Evolutionary conservation across 2,888 invertebrate genomes (phyloP).

Genomic region (Harpalus rufipes): DNA sequence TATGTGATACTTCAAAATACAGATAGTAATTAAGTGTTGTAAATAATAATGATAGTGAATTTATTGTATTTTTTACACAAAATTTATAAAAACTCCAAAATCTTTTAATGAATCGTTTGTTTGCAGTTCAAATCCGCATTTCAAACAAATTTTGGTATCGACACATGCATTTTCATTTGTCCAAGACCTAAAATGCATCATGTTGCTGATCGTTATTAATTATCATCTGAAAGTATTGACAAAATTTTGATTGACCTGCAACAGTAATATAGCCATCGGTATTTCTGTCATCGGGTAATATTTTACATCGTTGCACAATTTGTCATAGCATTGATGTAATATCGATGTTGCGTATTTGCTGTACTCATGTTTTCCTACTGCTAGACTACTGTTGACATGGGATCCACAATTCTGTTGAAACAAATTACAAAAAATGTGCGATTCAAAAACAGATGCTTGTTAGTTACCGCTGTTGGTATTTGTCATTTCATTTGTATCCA

Average conservation of each 20-base stretch:
- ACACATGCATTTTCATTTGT: not conserved
- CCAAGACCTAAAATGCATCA: not conserved
- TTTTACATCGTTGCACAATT: slow-evolving; percentile 49
- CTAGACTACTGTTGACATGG: slow-evolving; percentile 25
- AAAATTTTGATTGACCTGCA: slow-evolving; percentile 37
- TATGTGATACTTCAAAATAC: too few relatives aligned
- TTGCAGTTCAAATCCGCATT: not conserved
- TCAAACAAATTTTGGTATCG: not conserved
- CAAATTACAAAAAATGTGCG: slow-evolving; percentile 3
- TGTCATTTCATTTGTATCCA: not conserved
- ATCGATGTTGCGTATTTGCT: slow-evolving; percentile 39
- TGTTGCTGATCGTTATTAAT: slow-evolving; percentile 2
- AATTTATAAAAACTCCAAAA: not conserved
- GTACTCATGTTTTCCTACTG: not conserved
- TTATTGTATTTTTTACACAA: too few relatives aligned
- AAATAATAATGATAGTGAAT: too few relatives aligned
- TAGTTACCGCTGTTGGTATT: not conserved
- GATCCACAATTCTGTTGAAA: slow-evolving; percentile 4
- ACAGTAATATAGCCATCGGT: slow-evolving; percentile 11
- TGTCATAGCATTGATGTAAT: slow-evolving; percentile 33
- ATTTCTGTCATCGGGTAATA: slow-evolving; percentile 29
- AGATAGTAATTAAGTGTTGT: too few relatives aligned
- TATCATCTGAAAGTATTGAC: slow-evolving; percentile 2
- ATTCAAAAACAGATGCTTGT: slow-evolving; percentile 41
- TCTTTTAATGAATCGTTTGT: not conserved